These are phyloP conservation scores for Oscheius sp. DNA, from an alignment of 1,140 invertebrate genomes.

Conservation along the genomic window DNA sequence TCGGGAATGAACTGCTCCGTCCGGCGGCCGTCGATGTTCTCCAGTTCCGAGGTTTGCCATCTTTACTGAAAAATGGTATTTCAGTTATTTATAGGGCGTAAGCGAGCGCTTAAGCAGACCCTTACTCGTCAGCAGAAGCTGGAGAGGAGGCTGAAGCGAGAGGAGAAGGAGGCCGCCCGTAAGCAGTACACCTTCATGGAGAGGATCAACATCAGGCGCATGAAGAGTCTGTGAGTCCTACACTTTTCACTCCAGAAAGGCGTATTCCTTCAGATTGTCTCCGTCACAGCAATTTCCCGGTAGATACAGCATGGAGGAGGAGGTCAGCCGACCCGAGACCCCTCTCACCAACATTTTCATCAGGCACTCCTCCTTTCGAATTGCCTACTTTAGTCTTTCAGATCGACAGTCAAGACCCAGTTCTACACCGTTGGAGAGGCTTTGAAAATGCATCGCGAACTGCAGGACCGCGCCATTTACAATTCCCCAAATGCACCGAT, in stretches of 20 bases:
- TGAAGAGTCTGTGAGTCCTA: constrained; percentile 53
- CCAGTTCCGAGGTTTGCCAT: not conserved
- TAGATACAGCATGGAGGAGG: constrained; percentile 45
- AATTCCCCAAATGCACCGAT: constrained; percentile 54
- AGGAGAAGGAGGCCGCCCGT: constrained; percentile 55
- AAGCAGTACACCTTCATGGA: constrained; percentile 60
- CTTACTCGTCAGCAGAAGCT: constrained; percentile 47
- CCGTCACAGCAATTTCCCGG: constrained; percentile 55
- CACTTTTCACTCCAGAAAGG: constrained; percentile 10
- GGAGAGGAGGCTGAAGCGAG: constrained; percentile 50
- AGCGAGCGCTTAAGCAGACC: constrained; percentile 48
- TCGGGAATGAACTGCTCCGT: not conserved
- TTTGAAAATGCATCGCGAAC: constrained; percentile 48
- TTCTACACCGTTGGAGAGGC: constrained; percentile 51
- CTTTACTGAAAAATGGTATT: not conserved
- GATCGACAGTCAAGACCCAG: constrained; percentile 45
- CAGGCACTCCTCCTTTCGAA: not conserved
- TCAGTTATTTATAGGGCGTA: constrained; percentile 42
- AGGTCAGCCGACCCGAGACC: constrained; percentile 41
- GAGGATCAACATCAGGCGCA: constrained; percentile 52
- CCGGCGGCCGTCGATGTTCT: not conserved
- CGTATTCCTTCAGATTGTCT: constrained; percentile 45
- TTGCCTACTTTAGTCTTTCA: constrained; percentile 3
- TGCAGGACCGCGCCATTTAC: constrained; percentile 55
- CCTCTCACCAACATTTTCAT: constrained; percentile 49